Conservation (phyloP, 1,140 invertebrate genomes). For the Neelides sp. region DNA sequence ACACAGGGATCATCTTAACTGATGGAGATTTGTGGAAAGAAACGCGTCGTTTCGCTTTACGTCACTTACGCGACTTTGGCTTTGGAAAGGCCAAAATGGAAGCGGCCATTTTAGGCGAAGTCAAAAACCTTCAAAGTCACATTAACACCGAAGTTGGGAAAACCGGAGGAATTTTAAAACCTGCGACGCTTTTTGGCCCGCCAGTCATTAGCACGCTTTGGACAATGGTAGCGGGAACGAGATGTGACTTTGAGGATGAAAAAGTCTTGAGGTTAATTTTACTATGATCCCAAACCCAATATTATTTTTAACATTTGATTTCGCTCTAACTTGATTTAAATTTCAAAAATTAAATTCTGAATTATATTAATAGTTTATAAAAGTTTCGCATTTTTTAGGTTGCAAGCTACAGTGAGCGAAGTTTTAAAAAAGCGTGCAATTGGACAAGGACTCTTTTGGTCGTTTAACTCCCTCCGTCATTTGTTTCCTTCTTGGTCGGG, state of each 20-base stretch:
- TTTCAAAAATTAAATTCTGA: too few relatives aligned
- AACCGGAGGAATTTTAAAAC: constrained; percentile 8
- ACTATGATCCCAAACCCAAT: too few relatives aligned
- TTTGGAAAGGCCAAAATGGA: constrained; percentile 48
- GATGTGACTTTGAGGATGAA: constrained; percentile 20
- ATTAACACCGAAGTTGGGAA: constrained; percentile 22
- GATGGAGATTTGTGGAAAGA: constrained; percentile 48
- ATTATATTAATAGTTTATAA: too few relatives aligned
- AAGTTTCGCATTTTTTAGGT: too few relatives aligned
- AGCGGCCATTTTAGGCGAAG: constrained; percentile 45
- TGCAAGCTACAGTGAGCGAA: constrained; percentile 5
- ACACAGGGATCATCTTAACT: constrained; percentile 49
- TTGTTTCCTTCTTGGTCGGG: constrained; percentile 13
- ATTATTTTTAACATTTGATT: too few relatives aligned
- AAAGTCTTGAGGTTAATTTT: background rate
- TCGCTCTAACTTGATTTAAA: too few relatives aligned
- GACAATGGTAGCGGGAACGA: constrained; percentile 50
- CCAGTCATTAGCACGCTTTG: constrained; percentile 54
- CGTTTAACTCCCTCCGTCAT: constrained; percentile 9
- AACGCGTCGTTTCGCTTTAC: constrained; percentile 46
- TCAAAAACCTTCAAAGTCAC: constrained; percentile 39
- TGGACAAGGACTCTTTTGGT: constrained; percentile 17
- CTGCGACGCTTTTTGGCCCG: constrained; percentile 42
- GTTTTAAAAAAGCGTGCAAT: constrained; percentile 11
- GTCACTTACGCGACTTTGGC: constrained; percentile 48